phyloP scores from a whole-genome alignment of 2,113 vertebrate genomes.

The Myotis davidii region DNA sequence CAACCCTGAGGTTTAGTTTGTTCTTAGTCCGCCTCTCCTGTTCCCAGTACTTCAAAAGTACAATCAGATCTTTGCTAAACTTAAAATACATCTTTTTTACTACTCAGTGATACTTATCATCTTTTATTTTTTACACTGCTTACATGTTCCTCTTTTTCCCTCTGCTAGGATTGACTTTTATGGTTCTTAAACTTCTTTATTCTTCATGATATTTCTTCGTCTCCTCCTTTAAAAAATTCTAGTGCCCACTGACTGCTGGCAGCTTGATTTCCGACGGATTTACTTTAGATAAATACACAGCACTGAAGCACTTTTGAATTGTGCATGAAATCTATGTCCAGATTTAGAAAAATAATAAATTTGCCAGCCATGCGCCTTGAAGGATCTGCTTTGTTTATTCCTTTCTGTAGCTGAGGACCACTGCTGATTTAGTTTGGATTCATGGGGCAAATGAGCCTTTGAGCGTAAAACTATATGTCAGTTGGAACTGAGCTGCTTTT shows the following conservation, averaged over 20 bases:
- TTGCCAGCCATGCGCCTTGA: conserved; percentile 59
- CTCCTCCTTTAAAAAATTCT: background rate
- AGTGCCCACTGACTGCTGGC: background rate
- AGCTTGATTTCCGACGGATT: background rate
- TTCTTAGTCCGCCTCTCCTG: background rate
- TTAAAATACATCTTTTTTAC: conserved; percentile 6
- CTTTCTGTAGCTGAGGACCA: conserved; percentile 35
- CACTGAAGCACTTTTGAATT: conserved; percentile 22
- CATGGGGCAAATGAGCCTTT: conserved; percentile 70
- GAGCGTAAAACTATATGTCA: conserved; percentile 62
- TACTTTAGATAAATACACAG: background rate
- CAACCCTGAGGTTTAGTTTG: background rate
- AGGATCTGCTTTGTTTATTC: conserved; percentile 59
- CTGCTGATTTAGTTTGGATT: conserved; percentile 62
- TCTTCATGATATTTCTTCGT: background rate
- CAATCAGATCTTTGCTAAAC: background rate
- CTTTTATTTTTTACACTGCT: background rate
- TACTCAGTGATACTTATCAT: background rate
- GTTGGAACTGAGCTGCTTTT: conserved; percentile 52
- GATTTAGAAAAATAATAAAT: conserved; percentile 40
- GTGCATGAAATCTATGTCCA: conserved; percentile 23
- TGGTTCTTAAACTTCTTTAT: conserved; percentile 31
- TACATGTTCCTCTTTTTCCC: background rate
- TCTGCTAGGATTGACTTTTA: background rate
- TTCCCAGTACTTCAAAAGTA: conserved; percentile 22